Evolutionary conservation across 2,888 invertebrate species (phyloP), one percentile per base, ranked within the genome.

Genomic region (Ashinkailepas kermadecensis): DNA sequence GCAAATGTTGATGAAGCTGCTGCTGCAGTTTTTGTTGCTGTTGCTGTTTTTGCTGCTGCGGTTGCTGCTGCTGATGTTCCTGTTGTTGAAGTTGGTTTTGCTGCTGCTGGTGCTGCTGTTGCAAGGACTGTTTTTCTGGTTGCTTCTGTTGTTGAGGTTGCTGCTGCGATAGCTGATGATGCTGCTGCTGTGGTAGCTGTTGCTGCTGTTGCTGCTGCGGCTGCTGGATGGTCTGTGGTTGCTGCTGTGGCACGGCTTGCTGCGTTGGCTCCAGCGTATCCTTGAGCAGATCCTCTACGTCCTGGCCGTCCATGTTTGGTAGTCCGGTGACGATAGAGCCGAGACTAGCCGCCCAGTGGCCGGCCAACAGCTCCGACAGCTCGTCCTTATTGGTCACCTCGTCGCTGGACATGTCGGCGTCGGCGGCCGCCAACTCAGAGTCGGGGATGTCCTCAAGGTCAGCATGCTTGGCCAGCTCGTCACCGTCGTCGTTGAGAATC

Each of bases 221-320:
- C 70, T 81, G 82, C 56, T 70, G 82, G 7, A 23, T 58, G 58
- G 65, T 21, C 81, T 70, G 64, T 39, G 81, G 64, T 25, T 62
- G 83, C 58, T 65, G 82, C 78, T 79, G 81, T 79, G 64, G 80
- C 18, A 64, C 78, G 18, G 39, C 39, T 39, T 39, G 39, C 59
- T 59, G 59, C 59, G 11, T 11, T 15, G 59, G 59, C 59, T 82
- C 94, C 82, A 94, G 90, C 83, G 95, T 95, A 78, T 93, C 95
- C 88, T 95, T 95, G 88, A 96, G 95, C 86, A 96, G 93, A 87
- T 95, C 95, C 86, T 96, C 95, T 1, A 96, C 95, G 85, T 95
- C 95, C 87, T 94, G 94, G 86, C 93, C 92, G 87, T 95, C 95
- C 82, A 94, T 87, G 86, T 91, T 93, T 85, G 78, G 78, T 58